These are phyloP conservation scores for Caenorhabditis sp. DNA, from an alignment of 2,888 invertebrate genomes.

Conservation along the genomic window DNA sequence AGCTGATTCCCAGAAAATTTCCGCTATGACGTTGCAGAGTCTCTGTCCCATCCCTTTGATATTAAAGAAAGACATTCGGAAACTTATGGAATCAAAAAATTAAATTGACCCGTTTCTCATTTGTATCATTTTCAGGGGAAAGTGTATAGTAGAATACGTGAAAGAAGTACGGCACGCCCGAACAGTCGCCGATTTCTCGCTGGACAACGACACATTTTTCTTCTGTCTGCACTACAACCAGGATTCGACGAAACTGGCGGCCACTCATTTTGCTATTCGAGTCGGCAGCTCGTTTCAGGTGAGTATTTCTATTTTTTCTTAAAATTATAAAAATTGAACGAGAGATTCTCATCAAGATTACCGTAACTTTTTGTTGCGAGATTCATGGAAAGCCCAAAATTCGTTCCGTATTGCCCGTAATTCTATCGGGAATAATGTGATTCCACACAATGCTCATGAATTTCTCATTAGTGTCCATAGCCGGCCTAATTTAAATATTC, in stretches of 20 bases:
- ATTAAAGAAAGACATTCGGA: too few species aligned
- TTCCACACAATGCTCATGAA: not conserved
- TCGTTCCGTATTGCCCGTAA: too few species aligned
- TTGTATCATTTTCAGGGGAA: slow-evolving; percentile 84
- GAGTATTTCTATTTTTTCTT: slow-evolving; percentile 1
- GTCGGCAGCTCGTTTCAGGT: slow-evolving; percentile 87
- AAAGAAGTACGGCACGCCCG: slow-evolving; percentile 84
- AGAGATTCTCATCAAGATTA: too few species aligned
- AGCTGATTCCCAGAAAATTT: not conserved
- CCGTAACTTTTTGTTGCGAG: too few species aligned
- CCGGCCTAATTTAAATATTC: not conserved
- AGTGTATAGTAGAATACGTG: slow-evolving; percentile 85
- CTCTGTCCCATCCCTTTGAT: too few species aligned
- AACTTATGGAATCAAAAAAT: too few species aligned
- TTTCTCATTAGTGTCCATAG: slow-evolving; percentile 9
- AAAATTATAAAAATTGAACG: not conserved
- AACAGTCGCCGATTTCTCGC: slow-evolving; percentile 84
- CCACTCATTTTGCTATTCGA: slow-evolving; percentile 86
- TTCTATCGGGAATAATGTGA: too few species aligned
- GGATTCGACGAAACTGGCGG: slow-evolving; percentile 86
- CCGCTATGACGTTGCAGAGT: not conserved
- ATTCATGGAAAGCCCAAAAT: too few species aligned
- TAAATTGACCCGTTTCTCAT: too few species aligned
- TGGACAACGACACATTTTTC: slow-evolving; percentile 85
- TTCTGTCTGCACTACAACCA: slow-evolving; percentile 85